These are phyloP conservation scores for Ooceraea biroi DNA, from an alignment of 1,140 invertebrate species.

Conservation along the genomic window DNA sequence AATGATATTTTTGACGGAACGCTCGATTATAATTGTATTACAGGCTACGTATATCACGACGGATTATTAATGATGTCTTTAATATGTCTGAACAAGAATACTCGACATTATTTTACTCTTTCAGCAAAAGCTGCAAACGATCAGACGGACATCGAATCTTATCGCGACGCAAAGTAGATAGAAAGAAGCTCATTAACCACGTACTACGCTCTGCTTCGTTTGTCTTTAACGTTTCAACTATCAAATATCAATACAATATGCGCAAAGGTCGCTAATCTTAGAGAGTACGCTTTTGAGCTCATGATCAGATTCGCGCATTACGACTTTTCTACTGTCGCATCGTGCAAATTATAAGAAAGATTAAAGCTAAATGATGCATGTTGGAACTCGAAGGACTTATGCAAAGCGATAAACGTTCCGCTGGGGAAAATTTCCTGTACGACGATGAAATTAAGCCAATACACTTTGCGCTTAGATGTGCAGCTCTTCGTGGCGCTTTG, in stretches of 20 bases:
- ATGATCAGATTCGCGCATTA: not conserved
- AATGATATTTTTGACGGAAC: conserved; percentile 1
- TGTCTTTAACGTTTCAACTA: conserved; percentile 6
- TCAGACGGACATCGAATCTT: not conserved
- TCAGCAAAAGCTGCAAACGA: not conserved
- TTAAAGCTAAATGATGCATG: not conserved
- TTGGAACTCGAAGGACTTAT: conserved; percentile 1
- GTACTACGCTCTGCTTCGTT: not conserved
- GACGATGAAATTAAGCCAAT: conserved; percentile 31
- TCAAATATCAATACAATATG: not conserved
- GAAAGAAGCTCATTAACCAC: conserved; percentile 11
- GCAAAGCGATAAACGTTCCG: not conserved
- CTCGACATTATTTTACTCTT: not conserved
- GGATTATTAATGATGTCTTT: conserved; percentile 50
- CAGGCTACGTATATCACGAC: not conserved
- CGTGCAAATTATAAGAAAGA: not conserved
- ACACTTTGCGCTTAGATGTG: not conserved
- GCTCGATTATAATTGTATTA: conserved; percentile 32
- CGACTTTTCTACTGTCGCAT: not conserved
- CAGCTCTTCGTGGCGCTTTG: conserved; percentile 14
- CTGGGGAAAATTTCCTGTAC: not conserved
- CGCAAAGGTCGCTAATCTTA: not conserved
- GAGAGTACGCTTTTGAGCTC: not conserved
- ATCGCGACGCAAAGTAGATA: not conserved
- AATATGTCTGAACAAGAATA: conserved; percentile 33